phyloP scores from a whole-genome alignment of 1,140 invertebrate species.

The Frieseomelitta varia region DNA sequence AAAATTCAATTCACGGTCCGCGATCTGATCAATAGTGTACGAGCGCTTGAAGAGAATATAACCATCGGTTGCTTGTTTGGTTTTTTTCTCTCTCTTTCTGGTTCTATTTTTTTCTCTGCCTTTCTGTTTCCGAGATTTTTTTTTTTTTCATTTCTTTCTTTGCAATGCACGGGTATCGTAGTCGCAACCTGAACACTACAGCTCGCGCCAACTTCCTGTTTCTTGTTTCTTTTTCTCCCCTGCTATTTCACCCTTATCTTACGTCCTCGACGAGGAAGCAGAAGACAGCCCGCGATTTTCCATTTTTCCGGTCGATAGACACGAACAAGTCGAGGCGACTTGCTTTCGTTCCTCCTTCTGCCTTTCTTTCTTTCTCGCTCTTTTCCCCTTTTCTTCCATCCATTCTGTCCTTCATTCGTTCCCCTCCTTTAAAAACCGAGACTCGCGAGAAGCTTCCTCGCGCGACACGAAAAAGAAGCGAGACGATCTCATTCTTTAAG shows the following conservation, averaged over 20 bases:
- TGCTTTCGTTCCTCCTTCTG: too few relatives aligned
- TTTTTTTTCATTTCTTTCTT: neutral
- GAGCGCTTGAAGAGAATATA: slow-evolving; percentile 30
- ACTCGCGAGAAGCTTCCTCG: slow-evolving; percentile 38
- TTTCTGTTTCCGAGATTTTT: neutral
- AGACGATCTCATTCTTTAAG: neutral
- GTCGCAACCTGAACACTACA: slow-evolving; percentile 80
- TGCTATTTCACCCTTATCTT: neutral
- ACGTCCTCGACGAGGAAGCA: neutral
- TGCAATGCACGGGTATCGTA: slow-evolving; percentile 49
- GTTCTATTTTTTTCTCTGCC: neutral
- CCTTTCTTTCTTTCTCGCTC: too few relatives aligned
- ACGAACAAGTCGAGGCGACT: slow-evolving; percentile 4
- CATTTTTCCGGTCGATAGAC: slow-evolving; percentile 9
- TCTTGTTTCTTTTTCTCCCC: neutral
- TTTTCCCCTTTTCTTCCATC: neutral
- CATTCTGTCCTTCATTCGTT: neutral
- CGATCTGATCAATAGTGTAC: slow-evolving; percentile 73
- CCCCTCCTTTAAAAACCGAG: neutral
- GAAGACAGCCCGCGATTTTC: slow-evolving; percentile 8
- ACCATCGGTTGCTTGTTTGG: neutral
- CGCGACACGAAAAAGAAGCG: slow-evolving; percentile 14
- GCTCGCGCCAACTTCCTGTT: slow-evolving; percentile 44
- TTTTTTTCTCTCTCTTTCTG: neutral
- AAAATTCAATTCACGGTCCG: slow-evolving; percentile 72